phyloP scores from a whole-genome alignment of 2,888 invertebrate species.

The Caradrina kadenii region DNA sequence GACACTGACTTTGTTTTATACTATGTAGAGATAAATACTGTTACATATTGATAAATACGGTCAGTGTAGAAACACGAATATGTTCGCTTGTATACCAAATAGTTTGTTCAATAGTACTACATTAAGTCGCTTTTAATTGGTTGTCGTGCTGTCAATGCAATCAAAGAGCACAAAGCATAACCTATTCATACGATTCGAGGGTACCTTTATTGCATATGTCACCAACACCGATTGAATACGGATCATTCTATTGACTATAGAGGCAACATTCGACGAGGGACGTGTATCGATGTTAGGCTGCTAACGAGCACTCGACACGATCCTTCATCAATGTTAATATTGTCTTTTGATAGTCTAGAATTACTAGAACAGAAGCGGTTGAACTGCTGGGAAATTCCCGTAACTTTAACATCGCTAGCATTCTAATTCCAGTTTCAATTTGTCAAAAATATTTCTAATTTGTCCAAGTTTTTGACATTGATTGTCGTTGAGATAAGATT shows the following conservation, averaged over 20 bases:
- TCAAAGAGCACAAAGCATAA: slow-evolving; percentile 3
- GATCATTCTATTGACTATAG: neutral
- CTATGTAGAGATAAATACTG: too few species aligned
- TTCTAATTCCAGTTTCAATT: too few species aligned
- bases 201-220: neutral
- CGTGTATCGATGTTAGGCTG: neutral
- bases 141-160: neutral
- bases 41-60: too few species aligned
- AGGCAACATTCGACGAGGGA: slow-evolving; percentile 5
- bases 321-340: slow-evolving; percentile 1
- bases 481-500: too few species aligned
- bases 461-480: too few species aligned
- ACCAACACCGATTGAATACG: neutral
- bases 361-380: too few species aligned
- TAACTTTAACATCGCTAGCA: too few species aligned
- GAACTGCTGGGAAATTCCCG: too few species aligned
- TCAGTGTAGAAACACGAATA: neutral
- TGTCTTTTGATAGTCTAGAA: neutral
- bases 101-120: neutral
- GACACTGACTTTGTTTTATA: too few species aligned
- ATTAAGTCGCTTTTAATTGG: neutral
- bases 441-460: too few species aligned
- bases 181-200: slow-evolving; percentile 3
- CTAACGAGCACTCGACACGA: slow-evolving; percentile 7
- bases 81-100: neutral